Conservation (phyloP, 2,797 vertebrate genomes). For the Pteropus rufus region DNA sequence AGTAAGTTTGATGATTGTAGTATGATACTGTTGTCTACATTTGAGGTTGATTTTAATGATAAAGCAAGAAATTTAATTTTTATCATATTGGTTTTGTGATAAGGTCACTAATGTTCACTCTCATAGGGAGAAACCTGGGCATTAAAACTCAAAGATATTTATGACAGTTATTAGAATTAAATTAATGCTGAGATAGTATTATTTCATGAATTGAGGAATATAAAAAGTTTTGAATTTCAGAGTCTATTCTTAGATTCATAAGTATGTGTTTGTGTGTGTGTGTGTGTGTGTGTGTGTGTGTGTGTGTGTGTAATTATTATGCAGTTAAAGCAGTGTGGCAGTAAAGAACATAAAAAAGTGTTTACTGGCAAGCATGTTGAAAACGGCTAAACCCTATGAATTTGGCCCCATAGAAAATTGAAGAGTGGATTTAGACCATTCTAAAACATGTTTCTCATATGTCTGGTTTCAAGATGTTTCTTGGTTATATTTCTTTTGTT, state of each 20-base stretch:
- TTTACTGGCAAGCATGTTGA: neutral
- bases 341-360: neutral
- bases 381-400: neutral
- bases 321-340: neutral
- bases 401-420: constrained; percentile 44
- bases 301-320: neutral
- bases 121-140: neutral
- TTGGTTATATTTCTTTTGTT: constrained; percentile 6
- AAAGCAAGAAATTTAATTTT: neutral
- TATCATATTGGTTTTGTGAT: neutral
- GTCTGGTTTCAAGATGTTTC: neutral
- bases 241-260: neutral
- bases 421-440: constrained; percentile 25
- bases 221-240: neutral
- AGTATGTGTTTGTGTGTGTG: neutral
- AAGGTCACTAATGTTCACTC: neutral
- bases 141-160: neutral
- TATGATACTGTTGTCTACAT: neutral
- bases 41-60: neutral
- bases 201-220: neutral
- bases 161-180: neutral
- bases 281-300: neutral
- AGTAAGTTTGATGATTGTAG: neutral
- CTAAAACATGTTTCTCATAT: constrained; percentile 62
- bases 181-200: neutral